Evolutionary conservation across 2,113 vertebrate species (phyloP), one percentile per base, ranked within the genome.

Genomic region (Meleagris gallopavo): DNA sequence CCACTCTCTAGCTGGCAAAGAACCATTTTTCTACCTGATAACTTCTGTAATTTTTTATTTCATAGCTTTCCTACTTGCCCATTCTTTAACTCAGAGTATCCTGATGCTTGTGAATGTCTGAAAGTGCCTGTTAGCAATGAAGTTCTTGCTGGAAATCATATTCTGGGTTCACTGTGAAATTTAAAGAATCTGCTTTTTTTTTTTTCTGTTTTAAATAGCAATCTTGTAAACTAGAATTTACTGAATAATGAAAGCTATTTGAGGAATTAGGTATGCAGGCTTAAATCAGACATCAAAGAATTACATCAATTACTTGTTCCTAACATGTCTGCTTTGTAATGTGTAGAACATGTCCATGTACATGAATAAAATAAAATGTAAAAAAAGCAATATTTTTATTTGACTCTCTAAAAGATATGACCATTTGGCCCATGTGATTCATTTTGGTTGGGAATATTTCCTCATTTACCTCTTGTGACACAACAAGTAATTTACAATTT

Each of bases 251-350:
- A 36, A 82, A 58, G n/a, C 8, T 58, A 76, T 89, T 88, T 20
- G 40, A 92, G 74, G 58, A 83, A 89, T 85, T 87, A 45, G 36
- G 32, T 54, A 76, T 41, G 32, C 74, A 50, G 45, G 8, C 11
- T 66, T 86, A 92, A 69, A 93, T 57, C 30, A 62, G 73, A 76
- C 40, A 65, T 78, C 40, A 87, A 84, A 94, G 48, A 90, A 79
- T 81, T 36, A 69, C 16, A 66, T 9, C 25, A 29, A 21, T 87
- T 65, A 6, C n/a, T 95, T 91, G 30, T 70, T 87, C 54, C 71
- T 80, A 84, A 69, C 5, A 20, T 27, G 15, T 66, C 25, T 94
- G 32, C 52, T 81, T 86, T 87, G 24, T 43, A 83, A 76, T 89
- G 50, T 76, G 24, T 54, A 85, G 55, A 85, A 82, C 32, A 43